phyloP scores from a whole-genome alignment of 2,113 vertebrate species.

The Callospermophilus lateralis region DNA sequence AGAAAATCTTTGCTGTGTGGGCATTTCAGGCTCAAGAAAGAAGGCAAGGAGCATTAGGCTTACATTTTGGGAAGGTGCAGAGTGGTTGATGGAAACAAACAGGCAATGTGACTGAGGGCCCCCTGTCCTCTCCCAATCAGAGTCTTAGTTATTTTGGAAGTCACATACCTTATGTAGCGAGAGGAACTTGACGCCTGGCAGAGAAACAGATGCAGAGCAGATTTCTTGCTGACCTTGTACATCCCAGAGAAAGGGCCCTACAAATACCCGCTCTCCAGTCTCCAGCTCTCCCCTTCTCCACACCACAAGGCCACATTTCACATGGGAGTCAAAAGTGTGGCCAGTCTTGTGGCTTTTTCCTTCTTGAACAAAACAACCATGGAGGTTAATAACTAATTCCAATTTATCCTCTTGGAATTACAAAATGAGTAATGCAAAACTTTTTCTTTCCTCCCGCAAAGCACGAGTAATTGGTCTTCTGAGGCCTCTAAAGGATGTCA shows the following conservation, averaged over 20 bases:
- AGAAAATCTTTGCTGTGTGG: conserved; percentile 73
- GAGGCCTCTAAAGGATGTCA: conserved; percentile 95
- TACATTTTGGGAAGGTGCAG: conserved; percentile 90
- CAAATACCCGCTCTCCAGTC: conserved; percentile 88
- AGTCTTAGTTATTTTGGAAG: conserved; percentile 94
- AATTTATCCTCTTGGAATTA: conserved; percentile 77
- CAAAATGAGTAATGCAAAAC: conserved; percentile 88
- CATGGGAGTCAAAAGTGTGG: conserved; percentile 83
- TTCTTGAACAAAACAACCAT: conserved; percentile 88
- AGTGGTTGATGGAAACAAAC: conserved; percentile 91
- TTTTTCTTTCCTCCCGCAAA: conserved; percentile 93
- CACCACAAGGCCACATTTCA: conserved; percentile 76
- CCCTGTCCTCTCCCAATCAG: conserved; percentile 92
- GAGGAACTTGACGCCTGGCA: conserved; percentile 89
- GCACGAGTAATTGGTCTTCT: conserved; percentile 94
- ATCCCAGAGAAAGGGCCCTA: conserved; percentile 89
- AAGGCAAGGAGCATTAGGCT: conserved; percentile 79
- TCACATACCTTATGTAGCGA: conserved; percentile 93
- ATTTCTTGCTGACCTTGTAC: conserved; percentile 90
- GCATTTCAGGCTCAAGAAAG: conserved; percentile 75
- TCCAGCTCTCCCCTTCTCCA: conserved; percentile 82
- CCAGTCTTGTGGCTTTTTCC: conserved; percentile 84
- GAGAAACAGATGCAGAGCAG: conserved; percentile 86
- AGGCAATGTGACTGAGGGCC: conserved; percentile 85
- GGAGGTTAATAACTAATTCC: conserved; percentile 87